Evolutionary conservation across 1,140 invertebrate species (phyloP).

Genomic region (Lepidurus arcticus): DNA sequence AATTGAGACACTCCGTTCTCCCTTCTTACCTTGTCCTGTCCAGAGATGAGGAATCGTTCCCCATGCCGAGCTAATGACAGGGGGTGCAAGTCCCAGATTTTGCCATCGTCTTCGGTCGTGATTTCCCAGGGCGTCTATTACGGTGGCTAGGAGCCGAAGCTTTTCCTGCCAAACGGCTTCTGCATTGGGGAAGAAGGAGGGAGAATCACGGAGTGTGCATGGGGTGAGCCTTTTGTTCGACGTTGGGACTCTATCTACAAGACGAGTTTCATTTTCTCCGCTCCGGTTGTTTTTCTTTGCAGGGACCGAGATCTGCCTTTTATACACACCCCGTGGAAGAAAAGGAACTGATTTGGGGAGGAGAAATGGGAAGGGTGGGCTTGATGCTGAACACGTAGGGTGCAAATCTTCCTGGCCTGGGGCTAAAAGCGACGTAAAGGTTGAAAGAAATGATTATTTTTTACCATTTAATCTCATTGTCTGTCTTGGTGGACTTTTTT

Average conservation of each 20-base stretch:
- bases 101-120: slow-evolving; percentile 17
- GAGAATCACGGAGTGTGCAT: neutral
- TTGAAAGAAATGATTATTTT: neutral
- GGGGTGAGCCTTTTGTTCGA: neutral
- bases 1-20: neutral
- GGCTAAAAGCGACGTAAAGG: neutral
- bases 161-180: neutral
- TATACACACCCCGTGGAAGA: neutral
- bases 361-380: neutral
- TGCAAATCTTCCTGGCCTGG: neutral
- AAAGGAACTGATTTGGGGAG: neutral
- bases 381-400: slow-evolving; percentile 6
- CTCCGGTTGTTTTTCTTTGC: neutral
- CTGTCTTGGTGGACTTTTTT: neutral
- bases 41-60: slow-evolving; percentile 5
- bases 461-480: slow-evolving; percentile 16
- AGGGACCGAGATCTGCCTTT: neutral
- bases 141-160: neutral
- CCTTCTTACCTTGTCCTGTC: slow-evolving; percentile 18
- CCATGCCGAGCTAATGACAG: slow-evolving; percentile 15
- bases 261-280: slow-evolving; percentile 15
- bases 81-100: slow-evolving; percentile 6
- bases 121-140: slow-evolving; percentile 21
- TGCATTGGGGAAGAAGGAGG: slow-evolving; percentile 3
- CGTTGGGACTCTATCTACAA: slow-evolving; percentile 9